phyloP scores from a whole-genome alignment of 2,888 invertebrate species.

The Zeuzera pyrina region DNA sequence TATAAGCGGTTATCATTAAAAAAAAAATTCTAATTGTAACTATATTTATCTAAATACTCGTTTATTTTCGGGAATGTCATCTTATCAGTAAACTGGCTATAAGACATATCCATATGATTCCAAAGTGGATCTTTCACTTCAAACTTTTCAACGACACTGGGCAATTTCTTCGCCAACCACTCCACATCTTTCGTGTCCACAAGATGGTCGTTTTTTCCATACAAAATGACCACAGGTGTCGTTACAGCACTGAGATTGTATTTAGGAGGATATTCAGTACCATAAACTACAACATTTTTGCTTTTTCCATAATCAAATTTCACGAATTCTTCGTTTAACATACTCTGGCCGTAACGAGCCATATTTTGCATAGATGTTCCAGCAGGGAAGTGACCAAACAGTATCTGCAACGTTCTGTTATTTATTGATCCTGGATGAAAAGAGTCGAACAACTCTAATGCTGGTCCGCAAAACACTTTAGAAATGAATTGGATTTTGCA shows the following conservation, averaged over 20 bases:
- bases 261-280: slow-evolving; percentile 30
- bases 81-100: slow-evolving; percentile 21
- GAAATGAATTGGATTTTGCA: slow-evolving; percentile 9
- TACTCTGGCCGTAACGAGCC: no score
- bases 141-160: slow-evolving; percentile 68
- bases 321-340: slow-evolving; percentile 25
- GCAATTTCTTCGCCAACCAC: slow-evolving; percentile 63
- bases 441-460: slow-evolving; percentile 1
- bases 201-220: slow-evolving; percentile 68
- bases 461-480: slow-evolving; percentile 3
- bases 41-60: no score
- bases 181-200: slow-evolving; percentile 72
- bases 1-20: no score
- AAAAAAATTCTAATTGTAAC: no score
- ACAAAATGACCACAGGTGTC: slow-evolving; percentile 36
- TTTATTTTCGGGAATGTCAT: no score
- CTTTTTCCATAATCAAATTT: slow-evolving; percentile 42
- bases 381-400: no score
- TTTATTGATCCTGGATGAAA: slow-evolving; percentile 5
- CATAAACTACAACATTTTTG: slow-evolving; percentile 27
- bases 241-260: slow-evolving; percentile 37
- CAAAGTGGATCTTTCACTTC: slow-evolving; percentile 62
- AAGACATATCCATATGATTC: slow-evolving; percentile 22
- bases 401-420: background rate
- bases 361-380: no score